Conservation (phyloP, 2,113 vertebrate species). For the Edolisoma coerulescens region DNA sequence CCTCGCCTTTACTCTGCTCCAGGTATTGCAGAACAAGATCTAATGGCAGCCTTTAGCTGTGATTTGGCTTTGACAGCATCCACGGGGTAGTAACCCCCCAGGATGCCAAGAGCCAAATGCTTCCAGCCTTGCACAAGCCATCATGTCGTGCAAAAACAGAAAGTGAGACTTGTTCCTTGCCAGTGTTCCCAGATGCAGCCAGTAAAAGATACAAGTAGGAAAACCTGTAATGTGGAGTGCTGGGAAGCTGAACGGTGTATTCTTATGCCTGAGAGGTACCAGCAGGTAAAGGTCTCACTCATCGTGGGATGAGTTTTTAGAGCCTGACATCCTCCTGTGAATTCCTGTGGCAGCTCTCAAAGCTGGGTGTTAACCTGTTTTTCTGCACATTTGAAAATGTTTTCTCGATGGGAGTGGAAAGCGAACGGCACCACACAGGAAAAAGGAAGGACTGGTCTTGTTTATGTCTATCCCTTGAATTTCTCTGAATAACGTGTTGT, state of each 20-base stretch:
- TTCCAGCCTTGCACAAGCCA: not conserved
- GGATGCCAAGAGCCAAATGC: not conserved
- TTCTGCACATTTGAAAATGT: not conserved
- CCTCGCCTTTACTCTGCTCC: conserved; percentile 24
- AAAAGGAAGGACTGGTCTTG: conserved; percentile 8
- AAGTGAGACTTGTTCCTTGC: not conserved
- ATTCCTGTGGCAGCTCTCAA: not conserved
- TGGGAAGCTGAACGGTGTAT: not conserved
- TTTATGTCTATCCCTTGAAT: not conserved
- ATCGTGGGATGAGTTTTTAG: not conserved
- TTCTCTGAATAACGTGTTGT: not conserved
- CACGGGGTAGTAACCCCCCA: not conserved
- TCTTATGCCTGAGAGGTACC: not conserved
- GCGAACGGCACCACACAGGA: not conserved
- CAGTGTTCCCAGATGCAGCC: not conserved
- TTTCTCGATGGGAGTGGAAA: not conserved
- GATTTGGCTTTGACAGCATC: not conserved
- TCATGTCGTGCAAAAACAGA: not conserved
- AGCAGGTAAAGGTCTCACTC: not conserved
- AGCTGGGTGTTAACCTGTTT: not conserved
- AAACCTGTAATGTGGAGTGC: not conserved
- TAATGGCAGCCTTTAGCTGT: not conserved
- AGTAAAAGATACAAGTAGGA: not conserved
- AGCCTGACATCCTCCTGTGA: not conserved
- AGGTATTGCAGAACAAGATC: not conserved